Conservation (phyloP, 2,888 invertebrate species). For the Lumbricus terrestris region DNA sequence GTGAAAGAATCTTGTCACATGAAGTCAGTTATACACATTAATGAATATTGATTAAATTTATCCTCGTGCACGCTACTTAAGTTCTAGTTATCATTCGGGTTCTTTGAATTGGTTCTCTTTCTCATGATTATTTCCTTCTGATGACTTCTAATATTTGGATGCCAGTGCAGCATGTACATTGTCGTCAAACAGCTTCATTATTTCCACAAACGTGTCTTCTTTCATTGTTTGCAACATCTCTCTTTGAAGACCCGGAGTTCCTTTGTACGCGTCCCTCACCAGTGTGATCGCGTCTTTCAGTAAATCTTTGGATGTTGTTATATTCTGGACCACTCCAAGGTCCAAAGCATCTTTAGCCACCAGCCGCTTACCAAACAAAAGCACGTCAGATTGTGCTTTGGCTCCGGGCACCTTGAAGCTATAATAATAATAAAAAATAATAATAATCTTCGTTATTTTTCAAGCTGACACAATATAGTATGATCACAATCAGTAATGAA, state of each 20-base stretch:
- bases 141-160: not conserved
- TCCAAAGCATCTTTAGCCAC: slow-evolving; percentile 19
- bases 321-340: slow-evolving; percentile 15
- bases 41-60: no score
- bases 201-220: not conserved
- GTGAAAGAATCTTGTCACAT: not conserved
- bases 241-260: not conserved
- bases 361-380: slow-evolving; percentile 17
- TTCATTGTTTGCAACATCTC: not conserved
- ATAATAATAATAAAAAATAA: no score
- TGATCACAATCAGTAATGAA: no score
- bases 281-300: not conserved
- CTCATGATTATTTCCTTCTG: not conserved
- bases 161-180: not conserved
- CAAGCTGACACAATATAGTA: no score
- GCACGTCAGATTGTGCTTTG: not conserved
- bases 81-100: no score
- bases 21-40: no score
- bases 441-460: no score
- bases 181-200: not conserved
- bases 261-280: not conserved
- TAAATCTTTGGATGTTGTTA: not conserved
- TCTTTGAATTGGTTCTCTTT: no score
- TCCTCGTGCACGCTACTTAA: no score
- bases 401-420: not conserved